phyloP scores from a whole-genome alignment of 2,113 vertebrate species.

The Sitta europaea region DNA sequence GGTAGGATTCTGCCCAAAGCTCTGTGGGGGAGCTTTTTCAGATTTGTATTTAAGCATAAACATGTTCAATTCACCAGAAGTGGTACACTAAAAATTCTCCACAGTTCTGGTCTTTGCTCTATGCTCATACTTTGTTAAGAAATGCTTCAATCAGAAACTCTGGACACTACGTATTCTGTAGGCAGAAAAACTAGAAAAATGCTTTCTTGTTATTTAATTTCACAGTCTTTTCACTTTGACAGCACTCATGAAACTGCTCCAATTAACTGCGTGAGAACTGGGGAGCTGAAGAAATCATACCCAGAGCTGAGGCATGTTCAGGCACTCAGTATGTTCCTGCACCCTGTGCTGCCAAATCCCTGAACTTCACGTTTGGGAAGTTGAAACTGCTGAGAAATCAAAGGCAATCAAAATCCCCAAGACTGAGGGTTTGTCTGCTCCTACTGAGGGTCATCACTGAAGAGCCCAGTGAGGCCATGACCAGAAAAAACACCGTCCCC shows the following conservation, averaged over 20 bases:
- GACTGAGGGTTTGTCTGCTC: neutral
- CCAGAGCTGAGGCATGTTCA: neutral
- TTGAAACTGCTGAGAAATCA: neutral
- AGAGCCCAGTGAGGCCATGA: neutral
- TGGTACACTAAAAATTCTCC: neutral
- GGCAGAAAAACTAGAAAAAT: neutral
- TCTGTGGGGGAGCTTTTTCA: neutral
- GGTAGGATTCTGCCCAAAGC: neutral
- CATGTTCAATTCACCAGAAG: neutral
- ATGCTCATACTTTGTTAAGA: neutral
- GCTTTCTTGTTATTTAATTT: neutral
- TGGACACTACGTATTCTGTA: neutral
- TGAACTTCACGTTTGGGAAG: neutral
- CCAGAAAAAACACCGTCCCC: neutral
- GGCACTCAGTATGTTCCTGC: neutral
- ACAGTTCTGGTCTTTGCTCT: neutral
- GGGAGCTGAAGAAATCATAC: neutral
- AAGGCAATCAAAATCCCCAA: neutral
- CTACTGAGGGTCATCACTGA: neutral
- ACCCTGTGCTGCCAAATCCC: neutral
- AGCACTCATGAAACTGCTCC: neutral
- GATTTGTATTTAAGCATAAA: neutral
- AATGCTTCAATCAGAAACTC: neutral
- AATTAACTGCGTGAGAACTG: neutral
- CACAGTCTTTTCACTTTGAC: neutral